Evolutionary conservation across 2,113 vertebrate genomes (phyloP), one percentile per base, ranked within the genome.

Genomic region (Sinocyclocheilus anshuiensis): DNA sequence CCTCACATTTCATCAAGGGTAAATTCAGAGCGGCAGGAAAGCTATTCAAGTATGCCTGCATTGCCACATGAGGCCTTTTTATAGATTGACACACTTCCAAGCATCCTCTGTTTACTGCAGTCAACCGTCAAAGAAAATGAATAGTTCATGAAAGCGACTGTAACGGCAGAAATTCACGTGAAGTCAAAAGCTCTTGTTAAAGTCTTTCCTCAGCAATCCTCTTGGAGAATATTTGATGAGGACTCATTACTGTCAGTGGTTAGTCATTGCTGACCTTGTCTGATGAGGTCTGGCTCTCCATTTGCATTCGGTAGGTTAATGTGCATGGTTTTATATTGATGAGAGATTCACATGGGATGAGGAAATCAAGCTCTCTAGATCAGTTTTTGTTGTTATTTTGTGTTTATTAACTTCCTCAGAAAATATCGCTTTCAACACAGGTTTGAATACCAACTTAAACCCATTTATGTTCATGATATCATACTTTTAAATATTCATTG

Each of bases 181-280:
- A 78, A 79, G 84, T 16, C 48, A 78, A 36, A 57, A 78, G 67
- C 57, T 48, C 61, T 82, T 53, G 24, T 53, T 15, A 63, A 42
- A 81, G 65, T n/a, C 61, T 81, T 81, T 83, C 45, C 81, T 83
- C 45, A 42, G 81, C 69, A 24, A 42, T 42, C 50, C 20, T 59
- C 24, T 45, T 42, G 50, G 50, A 59, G 77, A 72, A 29, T 81
- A 20, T 86, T 42, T 9, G 22, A 59, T 86, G 50, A 74, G 67
- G 61, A 45, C 36, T 86, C 77, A 86, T 86, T 86, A 81, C 77
- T 29, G 77, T 57, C n/a, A 63, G 36, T 57, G 77, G 84, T 81
- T 81, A 81, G 84, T 42, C 77, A 59, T 72, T 29, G 16, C 67
- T 86, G 65, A 86, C 84, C 84, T 59, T 15, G 50, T 15, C 67